Conservation (phyloP, 2,888 invertebrate species). For the Oxycera nigricornis region DNA sequence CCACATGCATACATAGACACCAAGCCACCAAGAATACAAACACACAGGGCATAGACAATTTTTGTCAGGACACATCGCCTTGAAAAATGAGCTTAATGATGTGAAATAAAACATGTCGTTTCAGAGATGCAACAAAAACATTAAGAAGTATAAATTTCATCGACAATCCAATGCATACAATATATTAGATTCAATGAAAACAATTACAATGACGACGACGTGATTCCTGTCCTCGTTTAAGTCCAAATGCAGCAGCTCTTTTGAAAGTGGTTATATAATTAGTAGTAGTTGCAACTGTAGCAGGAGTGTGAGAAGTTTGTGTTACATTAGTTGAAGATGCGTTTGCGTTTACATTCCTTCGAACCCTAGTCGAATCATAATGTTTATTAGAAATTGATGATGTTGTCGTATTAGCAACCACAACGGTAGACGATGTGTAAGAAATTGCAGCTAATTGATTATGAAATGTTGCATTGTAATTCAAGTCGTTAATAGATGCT, state of each 20-base stretch:
- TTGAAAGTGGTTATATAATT: neutral
- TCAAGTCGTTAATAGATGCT: neutral
- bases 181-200: slow-evolving; percentile 24
- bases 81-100: neutral
- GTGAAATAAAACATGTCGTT: neutral
- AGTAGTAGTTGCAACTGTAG: neutral
- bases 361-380: neutral
- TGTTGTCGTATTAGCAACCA: slow-evolving; percentile 41
- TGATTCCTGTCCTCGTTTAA: slow-evolving; percentile 29
- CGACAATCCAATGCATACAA: neutral
- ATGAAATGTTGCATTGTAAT: neutral
- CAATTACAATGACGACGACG: slow-evolving; percentile 31
- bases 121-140: neutral
- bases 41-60: neutral
- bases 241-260: slow-evolving; percentile 11
- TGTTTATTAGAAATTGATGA: slow-evolving; percentile 37
- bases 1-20: neutral
- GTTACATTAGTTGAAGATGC: slow-evolving; percentile 10
- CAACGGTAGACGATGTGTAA: neutral
- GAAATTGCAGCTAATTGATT: slow-evolving; percentile 10
- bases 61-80: neutral
- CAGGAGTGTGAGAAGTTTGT: neutral
- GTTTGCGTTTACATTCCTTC: neutral
- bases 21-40: neutral
- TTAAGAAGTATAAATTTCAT: neutral